Conservation (phyloP, 1,140 invertebrate genomes). For the Drosophila trapezifrons region DNA sequence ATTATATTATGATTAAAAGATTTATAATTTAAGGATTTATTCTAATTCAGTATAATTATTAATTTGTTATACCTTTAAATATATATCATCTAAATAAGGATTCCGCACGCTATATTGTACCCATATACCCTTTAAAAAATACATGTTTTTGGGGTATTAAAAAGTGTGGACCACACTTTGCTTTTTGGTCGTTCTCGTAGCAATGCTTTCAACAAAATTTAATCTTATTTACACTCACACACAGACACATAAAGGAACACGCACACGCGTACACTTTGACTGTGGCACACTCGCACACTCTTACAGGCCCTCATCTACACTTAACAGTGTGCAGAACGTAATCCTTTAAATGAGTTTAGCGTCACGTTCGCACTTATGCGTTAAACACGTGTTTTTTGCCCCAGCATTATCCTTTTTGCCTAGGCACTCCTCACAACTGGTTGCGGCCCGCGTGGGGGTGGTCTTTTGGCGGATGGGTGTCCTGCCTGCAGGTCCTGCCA, state of each 20-base stretch:
- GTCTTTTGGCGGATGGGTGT: background rate
- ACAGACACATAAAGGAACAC: constrained; percentile 18
- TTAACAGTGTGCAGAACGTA: constrained; percentile 64
- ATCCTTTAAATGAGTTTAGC: constrained; percentile 83
- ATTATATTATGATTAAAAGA: too few species aligned
- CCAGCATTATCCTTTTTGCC: constrained; percentile 73
- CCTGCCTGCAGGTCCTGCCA: constrained; percentile 3
- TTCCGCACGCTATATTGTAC: background rate
- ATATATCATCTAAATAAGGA: too few species aligned
- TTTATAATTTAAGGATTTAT: too few species aligned
- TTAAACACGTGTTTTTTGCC: constrained; percentile 81
- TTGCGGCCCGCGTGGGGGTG: background rate
- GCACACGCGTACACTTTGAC: constrained; percentile 17
- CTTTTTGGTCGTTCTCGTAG: constrained; percentile 45
- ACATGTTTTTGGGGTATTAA: constrained; percentile 1
- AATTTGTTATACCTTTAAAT: too few species aligned
- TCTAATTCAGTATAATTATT: too few species aligned
- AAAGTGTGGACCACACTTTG: constrained; percentile 58
- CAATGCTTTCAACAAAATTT: constrained; percentile 74
- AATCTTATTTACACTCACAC: constrained; percentile 73
- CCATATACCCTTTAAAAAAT: background rate
- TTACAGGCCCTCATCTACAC: constrained; percentile 37
- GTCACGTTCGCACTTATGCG: constrained; percentile 81
- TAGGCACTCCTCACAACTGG: constrained; percentile 49
- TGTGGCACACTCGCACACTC: constrained; percentile 25